Conservation (phyloP, 2,888 invertebrate genomes). For the Limnephilus marmoratus region DNA sequence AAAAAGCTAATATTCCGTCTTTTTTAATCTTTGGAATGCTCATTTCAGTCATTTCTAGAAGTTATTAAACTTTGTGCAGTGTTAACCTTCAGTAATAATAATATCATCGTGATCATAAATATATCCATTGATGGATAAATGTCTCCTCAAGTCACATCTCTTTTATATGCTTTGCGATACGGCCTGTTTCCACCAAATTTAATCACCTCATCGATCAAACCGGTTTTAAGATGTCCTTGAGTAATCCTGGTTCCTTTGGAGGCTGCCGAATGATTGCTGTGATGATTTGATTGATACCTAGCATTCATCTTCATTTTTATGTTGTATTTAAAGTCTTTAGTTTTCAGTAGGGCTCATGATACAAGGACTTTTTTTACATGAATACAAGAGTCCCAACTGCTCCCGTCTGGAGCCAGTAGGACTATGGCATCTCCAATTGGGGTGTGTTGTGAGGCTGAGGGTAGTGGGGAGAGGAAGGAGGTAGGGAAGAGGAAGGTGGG, state of each 20-base stretch:
- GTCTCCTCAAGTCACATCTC: not conserved
- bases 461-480: too few relatives aligned
- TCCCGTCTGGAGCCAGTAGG: too few relatives aligned
- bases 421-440: too few relatives aligned
- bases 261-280: too few relatives aligned
- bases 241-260: not conserved
- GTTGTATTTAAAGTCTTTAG: not conserved
- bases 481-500: too few relatives aligned
- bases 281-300: too few relatives aligned
- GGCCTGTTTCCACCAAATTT: not conserved
- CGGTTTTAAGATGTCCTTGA: not conserved
- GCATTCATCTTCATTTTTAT: not conserved
- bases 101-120: not conserved
- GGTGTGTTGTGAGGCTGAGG: too few relatives aligned
- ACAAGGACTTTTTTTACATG: too few relatives aligned
- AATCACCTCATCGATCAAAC: not conserved
- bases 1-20: not conserved
- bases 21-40: not conserved
- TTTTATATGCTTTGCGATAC: not conserved
- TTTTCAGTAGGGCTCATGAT: not conserved
- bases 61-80: not conserved
- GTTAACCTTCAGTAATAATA: not conserved
- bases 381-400: too few relatives aligned
- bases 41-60: not conserved
- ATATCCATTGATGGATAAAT: not conserved